Base-by-base conservation (phyloP, 2,888 invertebrate genomes). In the Chirona hameri region DNA sequence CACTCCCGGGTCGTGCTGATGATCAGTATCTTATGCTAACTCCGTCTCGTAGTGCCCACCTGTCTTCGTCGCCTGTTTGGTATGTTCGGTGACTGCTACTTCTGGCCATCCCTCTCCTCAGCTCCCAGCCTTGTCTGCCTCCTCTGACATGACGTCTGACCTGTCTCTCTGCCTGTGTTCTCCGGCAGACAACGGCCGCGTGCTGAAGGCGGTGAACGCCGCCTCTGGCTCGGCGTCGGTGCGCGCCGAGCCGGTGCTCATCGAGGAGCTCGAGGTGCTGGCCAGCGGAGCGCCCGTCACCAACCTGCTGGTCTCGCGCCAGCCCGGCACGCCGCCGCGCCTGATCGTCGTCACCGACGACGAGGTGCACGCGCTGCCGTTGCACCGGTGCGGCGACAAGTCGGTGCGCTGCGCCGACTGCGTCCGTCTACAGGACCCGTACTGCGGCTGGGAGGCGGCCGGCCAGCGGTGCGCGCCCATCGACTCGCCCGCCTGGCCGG, bases 391-490 rank as follows among this genome's bases (percentile, higher is more conserved):
- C 76, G 82, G 82, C 60, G 76, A 76, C 76, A 76, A 76, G 76
- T 39, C 76, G 76, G 12, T 76, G 76, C 76, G 80, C 76, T 89
- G 83, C 89, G 95, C 97, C 86, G 95, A 96, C 88, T 99, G 99
- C 89, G 97, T 99, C 39, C 95, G 95, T 10, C 91, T 99, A 81
- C 97, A 98, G 91, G 99, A 99, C 90, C 99, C 99, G 0, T 98
- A 99, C 88, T 99, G 99, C 89, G 97, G 98, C 82, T 99, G 99
- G 98, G 96, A 97, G 72, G 83, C 83, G 76, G 84, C 82, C 57
- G 55, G 55, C 15, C 79, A 82, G 69, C 46, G 46, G 21, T 57
- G 79, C 46, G 76, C 76, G 10, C 76, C 76, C 31, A 24, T 76
- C 39, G 39, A 76, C 76, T 76, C 76, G 39, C 31, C 76, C 46